Evolutionary conservation across 2,113 vertebrate genomes (phyloP), one percentile per base, ranked within the genome.

Genomic region (Petaurus breviceps): DNA sequence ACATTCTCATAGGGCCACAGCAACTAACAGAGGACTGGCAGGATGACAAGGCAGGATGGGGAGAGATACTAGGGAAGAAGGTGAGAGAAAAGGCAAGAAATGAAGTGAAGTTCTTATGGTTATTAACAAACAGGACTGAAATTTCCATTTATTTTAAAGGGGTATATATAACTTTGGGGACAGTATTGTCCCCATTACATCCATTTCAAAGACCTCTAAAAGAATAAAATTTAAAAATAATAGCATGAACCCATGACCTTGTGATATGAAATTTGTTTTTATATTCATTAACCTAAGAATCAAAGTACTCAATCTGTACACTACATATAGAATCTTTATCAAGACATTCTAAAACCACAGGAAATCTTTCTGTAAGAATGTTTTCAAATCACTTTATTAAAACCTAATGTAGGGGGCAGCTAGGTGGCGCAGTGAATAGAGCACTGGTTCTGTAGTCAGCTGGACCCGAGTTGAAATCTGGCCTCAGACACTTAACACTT

Each of bases 141-240:
- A 96, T 94, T 89, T 28, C 9, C 91, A 94, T 91, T 95, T 22
- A 49, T 43, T 68, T 0, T 93, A 94, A 96, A 28, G 49, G 91
- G 61, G 94, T 23, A 94, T 90, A 90, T 90, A 49, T 95, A 96
- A 95, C 19, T 97, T 51, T 84, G 61, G 93, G 91, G 51, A 94
- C 95, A 43, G n/a, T 8, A 43, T 8, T 77, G 31, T 93, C 96
- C 92, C 54, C 93, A 77, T 91, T 5, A 93, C 95, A 96, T 47
- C 94, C 68, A 97, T 84, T 95, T 97, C 91, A 97, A 93, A 95
- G 93, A 50, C 23, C 57, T 84, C 51, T 94, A 25, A 7, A 94
- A 94, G 43, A 96, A 95, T 89, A 94, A 92, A 97, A 94, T 95
- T 90, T 96, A 96, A 31, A 11, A 96, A 96, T 23, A 46, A 57